These are phyloP conservation scores for Lydus trimaculatus DNA, from an alignment of 2,888 invertebrate genomes.

Conservation along the genomic window DNA sequence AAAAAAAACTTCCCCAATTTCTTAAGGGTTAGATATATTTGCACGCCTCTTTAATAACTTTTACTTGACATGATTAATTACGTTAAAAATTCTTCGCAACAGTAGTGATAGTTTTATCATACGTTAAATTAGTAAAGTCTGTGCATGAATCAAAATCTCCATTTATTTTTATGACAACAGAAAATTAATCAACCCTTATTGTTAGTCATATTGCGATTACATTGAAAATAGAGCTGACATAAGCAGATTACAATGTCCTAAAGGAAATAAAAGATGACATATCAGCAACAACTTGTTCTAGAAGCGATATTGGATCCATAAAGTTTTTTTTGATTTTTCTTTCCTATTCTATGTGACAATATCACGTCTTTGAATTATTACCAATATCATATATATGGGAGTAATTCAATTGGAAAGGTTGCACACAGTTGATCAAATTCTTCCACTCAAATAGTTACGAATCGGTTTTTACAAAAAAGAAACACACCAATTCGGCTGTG, in stretches of 20 bases:
- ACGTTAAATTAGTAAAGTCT: not conserved
- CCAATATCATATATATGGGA: slow-evolving; percentile 23
- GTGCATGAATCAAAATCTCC: not conserved
- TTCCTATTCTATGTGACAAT: slow-evolving; percentile 18
- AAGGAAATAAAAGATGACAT: slow-evolving; percentile 21
- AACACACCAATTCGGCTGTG: not conserved
- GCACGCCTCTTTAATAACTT: not conserved
- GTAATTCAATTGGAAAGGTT: slow-evolving; percentile 11
- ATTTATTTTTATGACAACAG: not conserved
- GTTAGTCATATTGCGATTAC: not conserved
- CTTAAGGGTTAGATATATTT: not conserved
- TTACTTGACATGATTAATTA: slow-evolving; percentile 1
- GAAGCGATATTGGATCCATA: slow-evolving; percentile 29
- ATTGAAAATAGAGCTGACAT: not conserved
- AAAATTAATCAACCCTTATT: not conserved
- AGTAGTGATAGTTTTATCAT: not conserved
- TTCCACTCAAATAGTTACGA: not conserved
- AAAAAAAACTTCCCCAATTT: not conserved
- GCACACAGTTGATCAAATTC: not conserved
- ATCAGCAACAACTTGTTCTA: slow-evolving; percentile 29
- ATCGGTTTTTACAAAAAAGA: not conserved
- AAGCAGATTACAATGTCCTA: not conserved
- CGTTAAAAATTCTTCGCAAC: not conserved
- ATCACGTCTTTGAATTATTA: slow-evolving; percentile 28
- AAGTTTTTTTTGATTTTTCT: slow-evolving; percentile 29